Evolutionary conservation across 2,797 vertebrate genomes (phyloP).

Genomic region (Aselliscus stoliczkanus): DNA sequence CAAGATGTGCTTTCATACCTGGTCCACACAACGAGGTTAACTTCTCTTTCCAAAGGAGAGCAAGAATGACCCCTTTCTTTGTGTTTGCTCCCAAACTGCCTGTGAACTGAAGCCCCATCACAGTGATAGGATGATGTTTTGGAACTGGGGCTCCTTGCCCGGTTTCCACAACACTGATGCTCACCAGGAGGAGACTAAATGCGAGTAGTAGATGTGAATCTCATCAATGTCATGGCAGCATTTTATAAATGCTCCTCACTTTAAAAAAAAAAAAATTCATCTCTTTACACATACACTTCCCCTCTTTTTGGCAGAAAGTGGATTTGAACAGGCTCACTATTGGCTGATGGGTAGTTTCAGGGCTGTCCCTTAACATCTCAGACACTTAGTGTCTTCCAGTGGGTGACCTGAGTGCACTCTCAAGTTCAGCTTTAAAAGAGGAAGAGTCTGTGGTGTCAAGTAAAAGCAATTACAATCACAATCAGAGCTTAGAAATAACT

Average conservation of each 20-base stretch:
- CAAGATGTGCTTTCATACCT: neutral
- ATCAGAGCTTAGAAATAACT: neutral
- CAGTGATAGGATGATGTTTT: neutral
- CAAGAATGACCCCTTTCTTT: neutral
- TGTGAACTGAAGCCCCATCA: neutral
- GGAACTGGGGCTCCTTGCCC: neutral
- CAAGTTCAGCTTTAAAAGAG: neutral
- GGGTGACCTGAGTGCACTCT: neutral
- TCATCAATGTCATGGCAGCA: neutral
- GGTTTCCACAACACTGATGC: neutral
- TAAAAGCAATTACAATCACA: neutral
- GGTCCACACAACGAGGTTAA: neutral
- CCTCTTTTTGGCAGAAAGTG: neutral
- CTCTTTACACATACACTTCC: accelerated
- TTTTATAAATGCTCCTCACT: neutral
- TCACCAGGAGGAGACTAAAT: neutral
- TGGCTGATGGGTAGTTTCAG: neutral
- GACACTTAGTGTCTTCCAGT: neutral
- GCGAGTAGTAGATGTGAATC: neutral
- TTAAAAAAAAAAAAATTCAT: neutral
- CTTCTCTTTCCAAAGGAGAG: neutral
- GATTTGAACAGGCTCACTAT: neutral
- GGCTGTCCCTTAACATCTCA: neutral
- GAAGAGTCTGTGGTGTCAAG: neutral
- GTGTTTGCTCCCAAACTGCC: neutral